Percentiles rank a stretch among this genome's conserved stretches.
Conservation (phyloP, 2,888 invertebrate genomes). For the Agrilus cyanescens region DNA sequence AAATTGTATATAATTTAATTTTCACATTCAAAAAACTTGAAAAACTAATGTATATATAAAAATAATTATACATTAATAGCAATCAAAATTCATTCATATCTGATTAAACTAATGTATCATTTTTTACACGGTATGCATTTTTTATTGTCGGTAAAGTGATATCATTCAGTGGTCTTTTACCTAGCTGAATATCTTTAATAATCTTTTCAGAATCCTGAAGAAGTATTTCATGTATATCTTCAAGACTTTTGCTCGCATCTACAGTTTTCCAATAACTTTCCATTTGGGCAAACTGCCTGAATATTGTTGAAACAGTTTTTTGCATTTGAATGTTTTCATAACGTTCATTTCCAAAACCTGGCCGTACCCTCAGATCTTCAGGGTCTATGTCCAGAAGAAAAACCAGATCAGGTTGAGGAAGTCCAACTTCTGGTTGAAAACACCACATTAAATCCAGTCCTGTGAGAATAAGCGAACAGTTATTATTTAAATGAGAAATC, state of each 20-base stretch:
- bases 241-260: constrained; percentile 43
- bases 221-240: constrained; percentile 36
- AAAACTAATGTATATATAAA: too few relatives aligned
- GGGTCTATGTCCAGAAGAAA: constrained; percentile 60
- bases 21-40: too few relatives aligned
- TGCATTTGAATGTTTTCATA: constrained; percentile 60
- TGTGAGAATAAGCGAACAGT: constrained; percentile 21
- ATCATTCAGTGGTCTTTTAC: neutral
- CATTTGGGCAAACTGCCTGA: constrained; percentile 40
- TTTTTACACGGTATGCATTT: too few relatives aligned
- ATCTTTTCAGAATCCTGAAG: constrained; percentile 23
- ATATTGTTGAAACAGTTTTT: constrained; percentile 55
- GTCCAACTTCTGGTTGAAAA: constrained; percentile 71
- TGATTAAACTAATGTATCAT: too few relatives aligned
- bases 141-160: too few relatives aligned
- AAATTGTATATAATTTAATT: too few relatives aligned
- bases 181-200: constrained; percentile 21
- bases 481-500: neutral
- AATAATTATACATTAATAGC: too few relatives aligned
- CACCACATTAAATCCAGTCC: constrained; percentile 78
- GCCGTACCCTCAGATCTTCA: constrained; percentile 48
- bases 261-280: constrained; percentile 56
- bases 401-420: constrained; percentile 81
- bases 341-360: constrained; percentile 73
- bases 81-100: too few relatives aligned